Evolutionary conservation across 1,140 invertebrate species (phyloP).

Genomic region (Brachionus rubens): DNA sequence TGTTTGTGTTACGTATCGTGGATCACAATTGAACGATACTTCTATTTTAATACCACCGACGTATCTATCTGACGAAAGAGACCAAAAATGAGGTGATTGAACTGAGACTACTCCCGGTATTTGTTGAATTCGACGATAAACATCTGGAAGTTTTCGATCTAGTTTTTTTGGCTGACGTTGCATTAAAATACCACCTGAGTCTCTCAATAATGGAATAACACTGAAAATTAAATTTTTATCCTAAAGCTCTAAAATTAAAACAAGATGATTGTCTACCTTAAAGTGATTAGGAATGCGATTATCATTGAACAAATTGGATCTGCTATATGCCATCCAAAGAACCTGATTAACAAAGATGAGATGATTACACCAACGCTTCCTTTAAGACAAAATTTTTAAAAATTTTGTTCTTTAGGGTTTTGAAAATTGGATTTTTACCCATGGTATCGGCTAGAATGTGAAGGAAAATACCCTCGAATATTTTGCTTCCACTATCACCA

Average conservation of each 20-base stretch:
- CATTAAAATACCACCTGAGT: conserved; percentile 44
- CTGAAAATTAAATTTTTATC: not conserved
- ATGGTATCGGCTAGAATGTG: conserved; percentile 68
- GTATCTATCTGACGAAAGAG: conserved; percentile 25
- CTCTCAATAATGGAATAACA: conserved; percentile 30
- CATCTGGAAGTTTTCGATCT: conserved; percentile 21
- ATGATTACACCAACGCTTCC: conserved; percentile 66
- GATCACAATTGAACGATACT: conserved; percentile 45
- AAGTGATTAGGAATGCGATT: conserved; percentile 65
- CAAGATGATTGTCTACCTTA: conserved; percentile 46
- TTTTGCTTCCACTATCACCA: conserved; percentile 20
- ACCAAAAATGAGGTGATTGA: conserved; percentile 41
- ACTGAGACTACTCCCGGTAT: conserved; percentile 30
- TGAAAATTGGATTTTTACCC: conserved; percentile 52
- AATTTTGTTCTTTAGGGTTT: not conserved
- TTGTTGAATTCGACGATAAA: conserved; percentile 13
- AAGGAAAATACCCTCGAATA: conserved; percentile 65
- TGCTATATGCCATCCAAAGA: conserved; percentile 66
- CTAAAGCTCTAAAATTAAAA: not conserved
- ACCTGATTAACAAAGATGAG: conserved; percentile 65
- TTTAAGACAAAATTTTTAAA: not conserved
- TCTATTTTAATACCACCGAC: conserved; percentile 35
- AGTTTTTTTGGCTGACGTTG: conserved; percentile 44
- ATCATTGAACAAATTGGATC: conserved; percentile 68
- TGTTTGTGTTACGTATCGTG: conserved; percentile 1